A percentile compares a stretch with the other conserved stretches of the same genome.
Conservation (phyloP, 2,113 vertebrate genomes). For the Lepus europaeus region DNA sequence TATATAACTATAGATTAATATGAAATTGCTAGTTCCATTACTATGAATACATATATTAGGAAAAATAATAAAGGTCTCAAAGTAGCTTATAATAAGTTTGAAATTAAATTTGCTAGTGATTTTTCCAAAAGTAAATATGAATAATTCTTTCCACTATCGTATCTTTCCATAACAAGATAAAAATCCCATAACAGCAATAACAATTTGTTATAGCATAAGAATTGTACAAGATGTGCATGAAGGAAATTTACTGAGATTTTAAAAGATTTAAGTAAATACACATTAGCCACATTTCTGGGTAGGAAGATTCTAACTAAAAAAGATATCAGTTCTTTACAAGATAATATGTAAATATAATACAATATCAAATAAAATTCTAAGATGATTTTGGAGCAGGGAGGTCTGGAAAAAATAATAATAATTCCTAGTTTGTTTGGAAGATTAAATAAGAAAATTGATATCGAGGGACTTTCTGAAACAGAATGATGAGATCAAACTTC, state of each 20-base stretch:
- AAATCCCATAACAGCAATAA: not conserved
- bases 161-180: slow-evolving; percentile 42
- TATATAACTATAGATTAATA: slow-evolving; percentile 43
- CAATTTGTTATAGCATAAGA: slow-evolving; percentile 4
- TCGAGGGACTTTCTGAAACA: not conserved
- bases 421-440: slow-evolving; percentile 21
- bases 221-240: not conserved
- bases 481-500: not conserved
- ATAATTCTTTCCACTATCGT: not conserved
- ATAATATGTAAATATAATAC: not conserved
- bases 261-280: slow-evolving; percentile 8
- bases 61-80: slow-evolving; percentile 37
- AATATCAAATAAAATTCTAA: not conserved
- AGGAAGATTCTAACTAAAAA: slow-evolving; percentile 27
- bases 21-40: slow-evolving; percentile 2
- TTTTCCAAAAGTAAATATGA: not conserved
- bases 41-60: not conserved
- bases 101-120: slow-evolving; percentile 41
- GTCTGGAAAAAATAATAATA: not conserved
- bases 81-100: slow-evolving; percentile 45
- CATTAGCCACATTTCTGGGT: not conserved
- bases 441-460: slow-evolving; percentile 25
- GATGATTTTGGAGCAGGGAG: not conserved
- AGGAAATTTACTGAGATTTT: slow-evolving; percentile 3
- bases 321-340: not conserved